Percentiles rank a stretch among this genome's conserved stretches.
phyloP scores from a whole-genome alignment of 2,888 invertebrate species.

The Hyles lineata region DNA sequence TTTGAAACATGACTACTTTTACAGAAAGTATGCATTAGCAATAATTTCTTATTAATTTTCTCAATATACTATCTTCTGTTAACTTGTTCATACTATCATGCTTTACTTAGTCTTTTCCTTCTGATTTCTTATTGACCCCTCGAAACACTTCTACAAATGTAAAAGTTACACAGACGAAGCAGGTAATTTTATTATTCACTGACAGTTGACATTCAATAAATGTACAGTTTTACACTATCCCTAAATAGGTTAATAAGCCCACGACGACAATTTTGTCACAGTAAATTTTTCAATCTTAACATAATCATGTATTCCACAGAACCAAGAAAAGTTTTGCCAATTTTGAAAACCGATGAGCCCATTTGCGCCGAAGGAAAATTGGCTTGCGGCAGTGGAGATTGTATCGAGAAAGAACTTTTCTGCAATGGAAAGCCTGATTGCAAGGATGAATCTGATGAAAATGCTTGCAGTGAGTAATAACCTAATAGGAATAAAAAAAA shows the following conservation, averaged over 20 bases:
- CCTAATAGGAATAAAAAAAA: background rate
- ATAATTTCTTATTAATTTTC: constrained; percentile 35
- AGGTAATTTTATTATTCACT: constrained; percentile 37
- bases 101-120: constrained; percentile 61
- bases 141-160: constrained; percentile 61
- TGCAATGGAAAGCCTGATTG: constrained; percentile 97
- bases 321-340: constrained; percentile 94
- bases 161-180: constrained; percentile 54
- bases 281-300: background rate
- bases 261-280: background rate
- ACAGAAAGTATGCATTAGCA: constrained; percentile 24
- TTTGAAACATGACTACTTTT: constrained; percentile 28
- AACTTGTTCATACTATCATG: constrained; percentile 62
- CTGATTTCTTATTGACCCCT: constrained; percentile 54
- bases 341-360: constrained; percentile 96
- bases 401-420: constrained; percentile 95
- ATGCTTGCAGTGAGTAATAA: constrained; percentile 95
- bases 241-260: background rate
- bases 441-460: constrained; percentile 97
- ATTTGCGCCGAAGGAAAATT: constrained; percentile 95
- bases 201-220: background rate
- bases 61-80: constrained; percentile 42
- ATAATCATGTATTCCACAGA: constrained; percentile 84
- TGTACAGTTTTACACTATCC: constrained; percentile 15
- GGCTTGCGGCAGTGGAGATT: constrained; percentile 96